These are phyloP conservation scores for Operophtera brumata DNA, from an alignment of 2,888 invertebrate species.

Conservation along the genomic window DNA sequence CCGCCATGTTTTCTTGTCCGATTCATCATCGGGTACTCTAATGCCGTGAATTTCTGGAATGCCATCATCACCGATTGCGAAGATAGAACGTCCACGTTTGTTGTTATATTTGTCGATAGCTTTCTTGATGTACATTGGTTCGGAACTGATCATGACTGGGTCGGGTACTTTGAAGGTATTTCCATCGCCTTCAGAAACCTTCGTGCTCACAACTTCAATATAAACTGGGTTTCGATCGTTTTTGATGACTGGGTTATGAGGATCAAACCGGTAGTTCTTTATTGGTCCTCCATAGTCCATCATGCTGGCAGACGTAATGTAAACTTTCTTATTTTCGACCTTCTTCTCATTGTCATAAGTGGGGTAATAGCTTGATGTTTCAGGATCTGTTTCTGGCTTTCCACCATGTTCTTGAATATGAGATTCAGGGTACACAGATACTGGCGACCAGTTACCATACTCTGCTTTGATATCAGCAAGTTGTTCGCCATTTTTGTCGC, in stretches of 20 bases:
- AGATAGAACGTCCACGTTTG: conserved; percentile 82
- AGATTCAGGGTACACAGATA: conserved; percentile 73
- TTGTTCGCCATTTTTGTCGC: conserved; percentile 66
- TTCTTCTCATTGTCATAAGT: conserved; percentile 71
- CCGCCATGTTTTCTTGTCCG: conserved; percentile 91
- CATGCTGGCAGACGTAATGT: conserved; percentile 73
- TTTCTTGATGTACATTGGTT: conserved; percentile 81
- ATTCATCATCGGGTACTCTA: conserved; percentile 91
- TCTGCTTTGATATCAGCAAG: conserved; percentile 72
- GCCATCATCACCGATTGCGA: conserved; percentile 85
- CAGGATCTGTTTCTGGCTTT: conserved; percentile 63
- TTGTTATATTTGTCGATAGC: conserved; percentile 75
- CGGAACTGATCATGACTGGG: conserved; percentile 85
- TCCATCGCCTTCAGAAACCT: conserved; percentile 72
- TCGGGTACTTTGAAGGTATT: conserved; percentile 81
- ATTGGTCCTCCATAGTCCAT: conserved; percentile 69
- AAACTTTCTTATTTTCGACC: conserved; percentile 71
- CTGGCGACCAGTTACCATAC: conserved; percentile 79
- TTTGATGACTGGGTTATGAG: conserved; percentile 74
- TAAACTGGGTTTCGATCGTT: conserved; percentile 81
- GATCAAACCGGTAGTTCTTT: conserved; percentile 71
- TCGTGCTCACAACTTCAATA: conserved; percentile 74
- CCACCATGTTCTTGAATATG: conserved; percentile 71
- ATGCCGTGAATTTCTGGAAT: conserved; percentile 91
- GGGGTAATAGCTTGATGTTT: conserved; percentile 71